Evolutionary conservation across 2,797 vertebrate genomes (phyloP), one percentile per base, ranked within the genome.

Genomic region (Platyrinchus mystaceus): DNA sequence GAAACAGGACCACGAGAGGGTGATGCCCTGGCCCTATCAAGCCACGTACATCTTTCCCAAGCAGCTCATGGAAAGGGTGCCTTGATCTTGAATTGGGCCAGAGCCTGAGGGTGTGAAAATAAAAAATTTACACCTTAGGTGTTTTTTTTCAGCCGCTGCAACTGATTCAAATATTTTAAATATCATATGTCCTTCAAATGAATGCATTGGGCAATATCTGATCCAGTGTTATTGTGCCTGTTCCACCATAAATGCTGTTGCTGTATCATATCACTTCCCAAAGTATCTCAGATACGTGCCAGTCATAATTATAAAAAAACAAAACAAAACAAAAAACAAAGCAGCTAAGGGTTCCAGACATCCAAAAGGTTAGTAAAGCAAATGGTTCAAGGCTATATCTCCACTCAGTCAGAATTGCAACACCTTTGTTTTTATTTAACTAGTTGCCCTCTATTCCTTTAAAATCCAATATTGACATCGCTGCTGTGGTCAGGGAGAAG

Each of bases 1-100:
- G 2, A 5, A 34, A 21, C 28, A 36, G 39, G 32, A 10, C 36
- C 27, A 9, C 0, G 5, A 0, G 2, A 1, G 4, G 43, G 46
- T 0, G 5, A 22, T 46, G 66, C 23, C 28, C 66, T 17, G 20
- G 21, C 55, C 17, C 36, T 4, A 1, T 12, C n/a, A 34, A 37
- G 21, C 23, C 37, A 39, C 36, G 22, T 47, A 12, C 1, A 2
- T 28, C 89, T 49, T 14, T 4, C 13, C 24, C 66, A 41, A 69
- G 49, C 34, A 63, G 30, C 26, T 27, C 27, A 1, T 32, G 28
- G 41, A 28, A 75, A 78, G 22, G 13, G 6, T 50, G 36, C 56
- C 39, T 67, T 41, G 12, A 7, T 76, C 26, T 71, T 43, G 9
- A 50, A 9, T 4, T 76, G 41, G 18, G 34, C 30, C 39, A 62